Percentiles rank a stretch among this genome's conserved stretches.
phyloP scores from a whole-genome alignment of 2,113 vertebrate species.

The Corythornis vintsioides region DNA sequence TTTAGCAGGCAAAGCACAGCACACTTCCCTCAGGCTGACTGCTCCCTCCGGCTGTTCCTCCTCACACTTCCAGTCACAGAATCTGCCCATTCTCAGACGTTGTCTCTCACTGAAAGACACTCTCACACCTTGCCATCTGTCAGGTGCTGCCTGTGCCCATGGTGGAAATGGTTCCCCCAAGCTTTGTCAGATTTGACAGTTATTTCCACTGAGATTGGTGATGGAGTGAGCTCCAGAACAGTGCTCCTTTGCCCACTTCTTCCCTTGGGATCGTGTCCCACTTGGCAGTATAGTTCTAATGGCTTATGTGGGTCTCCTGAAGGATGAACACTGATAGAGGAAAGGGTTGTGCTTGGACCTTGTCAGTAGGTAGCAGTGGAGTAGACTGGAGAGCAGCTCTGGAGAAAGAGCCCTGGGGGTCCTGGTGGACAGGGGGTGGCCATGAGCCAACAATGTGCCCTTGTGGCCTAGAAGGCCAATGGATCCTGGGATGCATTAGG shows the following conservation, averaged over 20 bases:
- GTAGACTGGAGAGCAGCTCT: neutral
- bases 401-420: too few species aligned
- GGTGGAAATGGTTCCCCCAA: neutral
- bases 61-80: neutral
- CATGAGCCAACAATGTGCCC: too few species aligned
- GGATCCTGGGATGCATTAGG: too few species aligned
- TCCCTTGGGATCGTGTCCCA: neutral
- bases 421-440: too few species aligned
- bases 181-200: neutral
- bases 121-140: conserved; percentile 43
- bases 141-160: neutral
- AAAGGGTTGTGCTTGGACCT: neutral
- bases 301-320: neutral
- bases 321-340: neutral
- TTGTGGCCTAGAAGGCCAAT: too few species aligned
- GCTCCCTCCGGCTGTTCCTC: neutral
- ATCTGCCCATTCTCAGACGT: neutral
- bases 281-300: neutral
- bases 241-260: neutral
- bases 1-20: neutral
- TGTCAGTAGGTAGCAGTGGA: neutral
- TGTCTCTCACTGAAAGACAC: conserved; percentile 33
- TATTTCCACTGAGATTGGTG: neutral
- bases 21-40: neutral
- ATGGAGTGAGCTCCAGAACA: neutral